A percentile compares a stretch with the other conserved stretches of the same genome.
These are phyloP conservation scores for Adineta ricciae DNA, from an alignment of 2,888 invertebrate species.

Conservation along the genomic window DNA sequence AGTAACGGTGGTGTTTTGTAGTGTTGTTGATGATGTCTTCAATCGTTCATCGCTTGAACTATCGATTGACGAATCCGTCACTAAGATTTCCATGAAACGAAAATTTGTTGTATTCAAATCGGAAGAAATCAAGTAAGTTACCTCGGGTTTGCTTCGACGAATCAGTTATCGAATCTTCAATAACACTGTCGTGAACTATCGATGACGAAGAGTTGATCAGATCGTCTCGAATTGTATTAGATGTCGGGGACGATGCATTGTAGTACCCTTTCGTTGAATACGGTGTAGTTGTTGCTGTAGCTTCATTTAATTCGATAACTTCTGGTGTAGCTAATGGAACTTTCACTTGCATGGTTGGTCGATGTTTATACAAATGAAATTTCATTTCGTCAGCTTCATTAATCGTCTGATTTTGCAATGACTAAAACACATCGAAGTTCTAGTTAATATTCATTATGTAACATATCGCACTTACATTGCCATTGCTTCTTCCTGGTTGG, in stretches of 20 bases:
- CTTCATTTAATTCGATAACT: slow-evolving; percentile 17
- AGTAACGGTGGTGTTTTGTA: background rate
- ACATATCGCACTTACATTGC: background rate
- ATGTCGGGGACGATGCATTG: background rate
- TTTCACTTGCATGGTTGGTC: background rate
- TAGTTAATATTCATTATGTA: background rate
- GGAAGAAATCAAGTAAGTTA: background rate
- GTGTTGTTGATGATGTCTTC: background rate
- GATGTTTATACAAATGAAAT: background rate
- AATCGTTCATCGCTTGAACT: slow-evolving; percentile 1
- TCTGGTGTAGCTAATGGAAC: slow-evolving; percentile 19
- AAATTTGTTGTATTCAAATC: background rate
- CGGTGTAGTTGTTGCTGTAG: background rate
- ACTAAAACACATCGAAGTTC: background rate
- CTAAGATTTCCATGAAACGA: background rate
- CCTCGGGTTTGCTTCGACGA: background rate
- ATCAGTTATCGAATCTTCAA: background rate
- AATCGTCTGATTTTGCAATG: background rate
- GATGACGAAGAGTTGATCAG: background rate
- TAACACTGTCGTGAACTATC: background rate
- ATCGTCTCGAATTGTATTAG: background rate
- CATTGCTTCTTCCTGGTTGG: background rate
- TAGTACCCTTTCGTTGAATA: background rate
- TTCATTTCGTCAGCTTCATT: background rate
- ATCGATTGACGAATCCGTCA: background rate